Percentiles rank a stretch among this genome's conserved stretches.
Conservation (phyloP, 2,113 vertebrate species). For the Pogona vitticeps region DNA sequence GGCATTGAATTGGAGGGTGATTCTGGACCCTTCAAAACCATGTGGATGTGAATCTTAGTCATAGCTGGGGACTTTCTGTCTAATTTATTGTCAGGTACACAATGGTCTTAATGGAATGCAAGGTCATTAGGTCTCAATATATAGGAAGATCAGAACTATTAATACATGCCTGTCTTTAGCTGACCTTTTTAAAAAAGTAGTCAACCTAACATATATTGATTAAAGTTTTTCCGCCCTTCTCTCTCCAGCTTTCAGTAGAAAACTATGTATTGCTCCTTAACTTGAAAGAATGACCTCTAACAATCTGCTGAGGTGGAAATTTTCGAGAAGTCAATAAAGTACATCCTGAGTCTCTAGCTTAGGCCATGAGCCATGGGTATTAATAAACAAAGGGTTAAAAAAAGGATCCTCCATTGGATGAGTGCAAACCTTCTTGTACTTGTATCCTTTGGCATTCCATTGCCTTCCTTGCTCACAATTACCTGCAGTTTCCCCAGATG, state of each 20-base stretch:
- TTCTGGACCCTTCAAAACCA: too few relatives aligned
- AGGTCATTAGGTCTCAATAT: background rate
- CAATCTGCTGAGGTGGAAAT: constrained; percentile 50
- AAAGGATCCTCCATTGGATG: constrained; percentile 10
- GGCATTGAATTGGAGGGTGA: too few relatives aligned
- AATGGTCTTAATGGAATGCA: background rate
- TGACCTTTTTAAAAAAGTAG: background rate
- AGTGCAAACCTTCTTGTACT: background rate
- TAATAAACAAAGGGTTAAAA: constrained; percentile 33
- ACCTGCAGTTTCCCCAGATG: background rate
- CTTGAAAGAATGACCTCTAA: constrained; percentile 44
- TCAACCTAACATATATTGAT: constrained; percentile 57
- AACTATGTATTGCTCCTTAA: constrained; percentile 49
- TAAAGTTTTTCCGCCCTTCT: constrained; percentile 25
- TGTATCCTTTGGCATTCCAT: background rate
- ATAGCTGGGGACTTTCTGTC: constrained; percentile 30
- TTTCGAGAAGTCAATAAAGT: constrained; percentile 46
- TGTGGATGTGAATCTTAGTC: background rate
- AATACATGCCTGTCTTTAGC: constrained; percentile 12
- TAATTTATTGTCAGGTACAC: constrained; percentile 17
- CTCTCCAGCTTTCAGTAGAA: constrained; percentile 45
- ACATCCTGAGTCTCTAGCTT: constrained; percentile 37
- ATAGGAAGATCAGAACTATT: constrained; percentile 37
- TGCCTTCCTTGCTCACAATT: background rate
- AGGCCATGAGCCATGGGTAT: constrained; percentile 37